Conservation (phyloP, 1,140 invertebrate genomes). For the Cardiocondyla obscurior region DNA sequence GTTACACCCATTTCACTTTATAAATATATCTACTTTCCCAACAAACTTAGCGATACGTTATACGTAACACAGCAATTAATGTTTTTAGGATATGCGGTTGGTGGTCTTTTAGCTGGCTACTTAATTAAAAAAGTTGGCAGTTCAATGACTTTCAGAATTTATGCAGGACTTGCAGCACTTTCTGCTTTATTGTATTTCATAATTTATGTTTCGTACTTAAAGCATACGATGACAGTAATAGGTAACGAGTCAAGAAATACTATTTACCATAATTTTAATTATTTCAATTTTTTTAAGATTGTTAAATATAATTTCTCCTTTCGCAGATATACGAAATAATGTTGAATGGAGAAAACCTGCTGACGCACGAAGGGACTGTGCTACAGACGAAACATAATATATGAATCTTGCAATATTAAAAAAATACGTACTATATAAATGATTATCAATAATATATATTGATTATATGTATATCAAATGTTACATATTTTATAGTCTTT, state of each 20-base stretch:
- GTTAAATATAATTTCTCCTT: conserved; percentile 10
- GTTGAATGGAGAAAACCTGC: conserved; percentile 79
- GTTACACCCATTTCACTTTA: too few species aligned
- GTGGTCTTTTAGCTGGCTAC: conserved; percentile 86
- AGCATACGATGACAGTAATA: conserved; percentile 74
- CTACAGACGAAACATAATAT: too few species aligned
- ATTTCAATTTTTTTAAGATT: not conserved
- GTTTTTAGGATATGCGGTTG: conserved; percentile 85
- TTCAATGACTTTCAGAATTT: conserved; percentile 84
- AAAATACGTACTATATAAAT: too few species aligned
- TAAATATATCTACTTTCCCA: too few species aligned
- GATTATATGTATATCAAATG: too few species aligned
- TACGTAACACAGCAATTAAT: not conserved
- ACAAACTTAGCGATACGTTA: too few species aligned
- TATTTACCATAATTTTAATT: not conserved
- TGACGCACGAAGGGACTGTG: conserved; percentile 69
- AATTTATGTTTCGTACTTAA: conserved; percentile 80
- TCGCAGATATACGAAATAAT: conserved; percentile 69
- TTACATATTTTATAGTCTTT: too few species aligned
- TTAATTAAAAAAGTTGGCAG: conserved; percentile 86
- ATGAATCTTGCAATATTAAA: too few species aligned
- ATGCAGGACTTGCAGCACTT: conserved; percentile 82
- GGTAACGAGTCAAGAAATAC: conserved; percentile 56
- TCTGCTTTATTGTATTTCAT: conserved; percentile 84
- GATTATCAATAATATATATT: too few species aligned